These are phyloP conservation scores for Horisme vitalbata DNA, from an alignment of 2,888 invertebrate genomes.

Conservation along the genomic window DNA sequence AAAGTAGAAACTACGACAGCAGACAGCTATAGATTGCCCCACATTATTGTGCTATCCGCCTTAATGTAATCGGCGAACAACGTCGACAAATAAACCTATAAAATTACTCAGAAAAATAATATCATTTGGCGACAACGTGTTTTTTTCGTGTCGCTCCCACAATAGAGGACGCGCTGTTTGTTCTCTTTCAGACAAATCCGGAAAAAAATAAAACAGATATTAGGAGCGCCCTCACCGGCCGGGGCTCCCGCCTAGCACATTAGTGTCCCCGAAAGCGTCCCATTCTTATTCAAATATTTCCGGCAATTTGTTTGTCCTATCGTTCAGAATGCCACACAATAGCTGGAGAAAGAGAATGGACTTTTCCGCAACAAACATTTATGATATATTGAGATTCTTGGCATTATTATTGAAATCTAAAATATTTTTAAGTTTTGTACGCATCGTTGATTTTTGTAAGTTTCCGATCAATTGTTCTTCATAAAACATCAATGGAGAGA, in stretches of 20 bases:
- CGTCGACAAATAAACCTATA: constrained; percentile 69
- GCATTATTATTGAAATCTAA: constrained; percentile 20
- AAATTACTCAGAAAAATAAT: constrained; percentile 69
- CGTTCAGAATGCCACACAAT: constrained; percentile 62
- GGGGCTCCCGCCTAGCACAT: constrained; percentile 75
- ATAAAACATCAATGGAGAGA: too few species aligned
- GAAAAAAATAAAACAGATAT: constrained; percentile 81
- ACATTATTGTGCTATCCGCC: constrained; percentile 28
- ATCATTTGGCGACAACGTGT: constrained; percentile 67
- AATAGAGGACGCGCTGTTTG: constrained; percentile 67
- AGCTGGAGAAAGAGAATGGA: constrained; percentile 52
- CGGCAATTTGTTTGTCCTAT: constrained; percentile 78
- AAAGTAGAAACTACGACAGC: constrained; percentile 8
- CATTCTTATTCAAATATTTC: constrained; percentile 82
- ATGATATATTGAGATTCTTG: constrained; percentile 26
- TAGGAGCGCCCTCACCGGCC: constrained; percentile 61
- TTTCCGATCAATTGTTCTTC: too few species aligned
- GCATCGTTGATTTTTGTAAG: too few species aligned
- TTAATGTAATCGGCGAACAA: constrained; percentile 43
- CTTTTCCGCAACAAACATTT: constrained; percentile 39
- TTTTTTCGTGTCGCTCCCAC: constrained; percentile 59
- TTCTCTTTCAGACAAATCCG: constrained; percentile 77
- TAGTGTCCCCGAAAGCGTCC: constrained; percentile 73
- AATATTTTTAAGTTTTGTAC: constrained; percentile 6
- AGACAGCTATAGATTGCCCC: constrained; percentile 13